phyloP scores from a whole-genome alignment of 2,888 invertebrate species.

The Gastrophysa polygoni region DNA sequence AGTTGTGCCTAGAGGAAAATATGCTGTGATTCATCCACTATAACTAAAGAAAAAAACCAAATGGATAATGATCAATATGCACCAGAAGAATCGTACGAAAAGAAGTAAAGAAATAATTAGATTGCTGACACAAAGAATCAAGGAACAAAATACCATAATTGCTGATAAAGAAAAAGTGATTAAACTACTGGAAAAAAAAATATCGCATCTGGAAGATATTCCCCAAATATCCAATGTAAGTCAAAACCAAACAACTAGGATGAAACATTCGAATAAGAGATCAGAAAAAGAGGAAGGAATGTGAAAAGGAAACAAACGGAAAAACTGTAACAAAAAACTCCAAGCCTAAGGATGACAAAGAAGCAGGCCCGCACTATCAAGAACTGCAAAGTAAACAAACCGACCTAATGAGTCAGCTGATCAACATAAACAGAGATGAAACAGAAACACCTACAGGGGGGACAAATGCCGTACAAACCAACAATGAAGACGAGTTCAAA shows the following conservation, averaged over 20 bases:
- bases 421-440: slow-evolving; percentile 9
- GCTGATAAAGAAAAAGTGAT: neutral
- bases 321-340: slow-evolving; percentile 9
- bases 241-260: slow-evolving; percentile 3
- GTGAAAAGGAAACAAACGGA: slow-evolving; percentile 6
- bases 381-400: slow-evolving; percentile 9
- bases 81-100: neutral
- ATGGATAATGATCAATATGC: slow-evolving; percentile 4
- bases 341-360: slow-evolving; percentile 1
- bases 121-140: neutral
- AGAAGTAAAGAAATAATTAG: neutral
- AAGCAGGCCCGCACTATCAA: slow-evolving; percentile 3
- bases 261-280: neutral
- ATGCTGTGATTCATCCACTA: slow-evolving; percentile 5
- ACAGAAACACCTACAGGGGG: neutral
- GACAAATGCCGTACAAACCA: neutral
- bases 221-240: neutral
- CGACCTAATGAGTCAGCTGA: slow-evolving; percentile 4
- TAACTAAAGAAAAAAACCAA: slow-evolving; percentile 5
- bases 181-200: slow-evolving; percentile 2
- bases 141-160: neutral
- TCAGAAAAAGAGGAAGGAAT: slow-evolving; percentile 4
- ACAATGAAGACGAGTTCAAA: neutral
- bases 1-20: slow-evolving; percentile 9
- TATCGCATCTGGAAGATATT: slow-evolving; percentile 10